Evolutionary conservation across 2,888 invertebrate species (phyloP), one percentile per base, ranked within the genome.

Genomic region (Athalia circularis): DNA sequence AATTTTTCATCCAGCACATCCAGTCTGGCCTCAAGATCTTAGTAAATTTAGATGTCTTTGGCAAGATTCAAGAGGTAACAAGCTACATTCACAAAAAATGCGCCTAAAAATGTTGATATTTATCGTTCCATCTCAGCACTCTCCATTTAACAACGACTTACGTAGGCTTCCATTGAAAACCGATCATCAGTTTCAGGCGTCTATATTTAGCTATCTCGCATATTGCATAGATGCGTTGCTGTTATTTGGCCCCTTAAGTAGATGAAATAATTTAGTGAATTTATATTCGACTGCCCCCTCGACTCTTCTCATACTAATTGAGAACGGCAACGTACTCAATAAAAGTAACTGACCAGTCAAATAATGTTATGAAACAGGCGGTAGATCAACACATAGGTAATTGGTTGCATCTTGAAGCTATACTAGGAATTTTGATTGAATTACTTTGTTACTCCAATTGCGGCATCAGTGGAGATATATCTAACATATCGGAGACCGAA

Each of bases 1-100:
- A 85, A 29, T 91, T 89, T 82, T 81, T 88, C 5, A 82, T 88
- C n/a, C 84, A 86, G 50, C 84, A 85, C 79, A 82, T 86, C 4
- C 82, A 86, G 78, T 82, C 85, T 65, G 88, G 88, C 2, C 78
- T 88, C 43, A 85, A 87, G 74, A 81, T 87, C 13, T 82, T 91
- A 43, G 74, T 89, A 48, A 86, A 89, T 62, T 79, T 86, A 1
- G 77, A 86, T 15, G 84, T 88, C 15, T 88, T 90, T 80, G 78
- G 83, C 43, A 82, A 84, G 67, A 78, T 90, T 52, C 82, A 83
- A 68, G 81, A 86, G 81, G 88, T 88, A 80, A 67, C 79, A 11
- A n/a, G n/a, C 9, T 54, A n/a, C 3, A n/a, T 54, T 54, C 7
- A 54, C 29, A 29, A 29, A 29, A 29, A 29, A 2, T 29, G 29